Conservation (phyloP, 2,797 vertebrate species). For the Acipenser oxyrinchus region DNA sequence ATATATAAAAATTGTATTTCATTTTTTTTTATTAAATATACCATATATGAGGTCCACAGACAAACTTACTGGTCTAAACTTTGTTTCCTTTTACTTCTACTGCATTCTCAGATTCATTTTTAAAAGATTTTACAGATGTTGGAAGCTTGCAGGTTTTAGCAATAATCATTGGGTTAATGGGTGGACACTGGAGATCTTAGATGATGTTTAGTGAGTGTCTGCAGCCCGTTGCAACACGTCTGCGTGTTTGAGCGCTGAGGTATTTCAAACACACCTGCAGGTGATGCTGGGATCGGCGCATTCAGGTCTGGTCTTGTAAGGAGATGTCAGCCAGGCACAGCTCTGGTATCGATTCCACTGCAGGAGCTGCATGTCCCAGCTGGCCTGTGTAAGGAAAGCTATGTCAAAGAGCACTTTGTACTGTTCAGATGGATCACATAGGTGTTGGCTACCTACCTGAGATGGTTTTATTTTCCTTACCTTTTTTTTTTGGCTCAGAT, state of each 20-base stretch:
- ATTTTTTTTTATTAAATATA: no score
- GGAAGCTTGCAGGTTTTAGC: neutral
- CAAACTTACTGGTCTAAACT: conserved; percentile 3
- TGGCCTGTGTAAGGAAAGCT: neutral
- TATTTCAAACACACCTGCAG: neutral
- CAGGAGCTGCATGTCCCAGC: neutral
- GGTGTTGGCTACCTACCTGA: neutral
- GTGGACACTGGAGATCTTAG: neutral
- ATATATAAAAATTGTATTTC: neutral
- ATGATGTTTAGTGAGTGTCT: neutral
- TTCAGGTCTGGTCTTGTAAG: neutral
- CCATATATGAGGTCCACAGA: neutral
- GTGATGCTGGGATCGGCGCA: neutral
- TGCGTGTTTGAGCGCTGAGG: neutral
- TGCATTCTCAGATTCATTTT: neutral
- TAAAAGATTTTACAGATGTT: neutral
- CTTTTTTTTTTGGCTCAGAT: no score
- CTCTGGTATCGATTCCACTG: neutral
- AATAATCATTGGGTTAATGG: conserved; percentile 3
- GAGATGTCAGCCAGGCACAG: neutral
- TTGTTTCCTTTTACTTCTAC: conserved; percentile 22
- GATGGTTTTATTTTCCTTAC: neutral
- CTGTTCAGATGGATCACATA: neutral
- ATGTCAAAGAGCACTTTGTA: neutral
- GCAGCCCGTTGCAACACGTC: neutral